These are phyloP conservation scores for Eurytoma californica DNA, from an alignment of 2,888 invertebrate genomes.

Conservation along the genomic window DNA sequence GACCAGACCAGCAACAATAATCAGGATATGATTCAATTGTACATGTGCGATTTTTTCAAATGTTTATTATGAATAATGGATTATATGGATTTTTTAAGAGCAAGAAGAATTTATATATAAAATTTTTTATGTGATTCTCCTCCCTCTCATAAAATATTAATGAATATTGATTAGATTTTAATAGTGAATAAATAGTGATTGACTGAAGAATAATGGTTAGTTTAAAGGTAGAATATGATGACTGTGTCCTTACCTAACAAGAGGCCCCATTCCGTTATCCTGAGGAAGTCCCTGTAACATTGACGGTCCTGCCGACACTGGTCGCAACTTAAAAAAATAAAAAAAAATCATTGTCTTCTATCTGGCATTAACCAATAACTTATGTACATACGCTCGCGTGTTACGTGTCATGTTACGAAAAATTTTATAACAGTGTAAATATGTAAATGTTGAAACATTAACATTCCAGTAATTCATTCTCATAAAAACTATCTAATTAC, in stretches of 20 bases:
- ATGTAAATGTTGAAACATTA: constrained; percentile 26
- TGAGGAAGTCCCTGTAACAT: constrained; percentile 77
- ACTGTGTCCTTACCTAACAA: constrained; percentile 77
- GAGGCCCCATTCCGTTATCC: constrained; percentile 76
- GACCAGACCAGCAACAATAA: constrained; percentile 71
- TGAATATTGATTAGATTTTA: not conserved
- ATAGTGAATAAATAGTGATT: constrained; percentile 8
- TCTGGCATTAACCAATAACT: not conserved
- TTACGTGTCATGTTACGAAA: constrained; percentile 2
- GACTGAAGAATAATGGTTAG: constrained; percentile 5
- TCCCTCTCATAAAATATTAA: not conserved
- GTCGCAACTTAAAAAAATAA: constrained; percentile 75
- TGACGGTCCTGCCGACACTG: constrained; percentile 78
- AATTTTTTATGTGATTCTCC: not conserved
- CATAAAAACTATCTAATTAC: constrained; percentile 38
- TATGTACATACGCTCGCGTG: constrained; percentile 14
- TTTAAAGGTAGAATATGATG: constrained; percentile 7
- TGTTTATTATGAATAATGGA: not conserved
- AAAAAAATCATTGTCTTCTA: constrained; percentile 46
- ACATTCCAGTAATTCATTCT: constrained; percentile 37
- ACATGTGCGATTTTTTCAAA: constrained; percentile 16
- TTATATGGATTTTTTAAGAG: not conserved
- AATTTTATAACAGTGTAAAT: constrained; percentile 37
- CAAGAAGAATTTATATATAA: too few relatives aligned
- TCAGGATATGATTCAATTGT: constrained; percentile 58